phyloP scores from a whole-genome alignment of 1,140 invertebrate species.

The Muscidifurax raptorellus region DNA sequence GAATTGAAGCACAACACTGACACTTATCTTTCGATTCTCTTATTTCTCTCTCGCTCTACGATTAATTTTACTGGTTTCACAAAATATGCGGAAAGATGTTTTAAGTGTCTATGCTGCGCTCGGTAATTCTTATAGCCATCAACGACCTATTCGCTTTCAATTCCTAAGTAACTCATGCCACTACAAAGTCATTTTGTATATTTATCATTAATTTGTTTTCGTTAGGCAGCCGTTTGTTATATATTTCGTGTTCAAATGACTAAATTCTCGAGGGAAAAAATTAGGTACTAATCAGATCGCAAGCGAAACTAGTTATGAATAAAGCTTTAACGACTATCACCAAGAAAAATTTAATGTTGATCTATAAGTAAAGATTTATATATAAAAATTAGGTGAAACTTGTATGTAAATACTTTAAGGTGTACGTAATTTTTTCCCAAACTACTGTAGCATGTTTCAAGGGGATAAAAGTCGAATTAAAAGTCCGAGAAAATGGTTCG shows the following conservation, averaged over 20 bases:
- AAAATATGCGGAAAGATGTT: not conserved
- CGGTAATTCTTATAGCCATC: constrained; percentile 23
- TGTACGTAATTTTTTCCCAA: not conserved
- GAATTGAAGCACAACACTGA: constrained; percentile 5
- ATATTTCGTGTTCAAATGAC: constrained; percentile 30
- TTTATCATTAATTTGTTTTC: constrained; percentile 22
- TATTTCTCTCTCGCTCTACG: constrained; percentile 6
- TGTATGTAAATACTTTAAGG: not conserved
- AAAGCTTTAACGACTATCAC: too few relatives aligned
- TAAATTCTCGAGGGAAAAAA: constrained; percentile 18
- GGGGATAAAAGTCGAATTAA: constrained; percentile 23
- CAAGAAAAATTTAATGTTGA: too few relatives aligned
- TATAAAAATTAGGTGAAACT: not conserved
- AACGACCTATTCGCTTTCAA: constrained; percentile 33
- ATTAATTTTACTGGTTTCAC: not conserved
- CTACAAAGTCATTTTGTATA: constrained; percentile 32
- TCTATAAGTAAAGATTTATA: not conserved
- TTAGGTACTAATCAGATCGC: not conserved
- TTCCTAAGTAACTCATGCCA: constrained; percentile 48
- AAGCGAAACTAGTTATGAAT: not conserved
- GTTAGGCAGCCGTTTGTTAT: constrained; percentile 37
- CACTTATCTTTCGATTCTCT: not conserved
- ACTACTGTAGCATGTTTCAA: not conserved
- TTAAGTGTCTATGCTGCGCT: constrained; percentile 36
- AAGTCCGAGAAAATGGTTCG: not conserved